Conservation (phyloP, 2,888 invertebrate genomes). For the Podotricha telesiphe region DNA sequence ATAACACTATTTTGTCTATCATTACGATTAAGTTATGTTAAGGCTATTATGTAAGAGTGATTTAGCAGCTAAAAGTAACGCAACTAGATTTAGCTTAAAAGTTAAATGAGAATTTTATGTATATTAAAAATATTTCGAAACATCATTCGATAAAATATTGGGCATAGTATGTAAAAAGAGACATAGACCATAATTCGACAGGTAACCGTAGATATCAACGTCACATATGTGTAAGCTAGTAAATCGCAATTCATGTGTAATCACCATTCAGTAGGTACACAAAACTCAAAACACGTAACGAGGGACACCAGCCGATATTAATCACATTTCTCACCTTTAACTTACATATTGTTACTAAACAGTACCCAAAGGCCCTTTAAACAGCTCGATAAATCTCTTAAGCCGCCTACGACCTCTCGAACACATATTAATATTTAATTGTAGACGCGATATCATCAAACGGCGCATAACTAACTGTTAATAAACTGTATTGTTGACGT, state of each 20-base stretch:
- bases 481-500: slow-evolving; percentile 82
- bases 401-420: slow-evolving; percentile 68
- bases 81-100: too few species aligned
- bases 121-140: too few species aligned
- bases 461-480: slow-evolving; percentile 77
- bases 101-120: too few species aligned
- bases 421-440: slow-evolving; percentile 81
- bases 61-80: too few species aligned
- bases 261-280: slow-evolving; percentile 15
- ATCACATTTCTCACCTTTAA: slow-evolving; percentile 59
- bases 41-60: too few species aligned
- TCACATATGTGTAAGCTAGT: too few species aligned
- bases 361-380: slow-evolving; percentile 52
- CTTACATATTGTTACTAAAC: slow-evolving; percentile 60
- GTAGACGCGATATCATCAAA: slow-evolving; percentile 80
- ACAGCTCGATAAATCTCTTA: slow-evolving; percentile 63
- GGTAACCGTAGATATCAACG: too few species aligned
- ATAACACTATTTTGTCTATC: too few species aligned
- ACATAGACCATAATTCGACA: too few species aligned
- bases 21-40: too few species aligned
- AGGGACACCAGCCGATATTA: slow-evolving; percentile 42
- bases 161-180: too few species aligned
- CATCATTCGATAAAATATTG: too few species aligned
- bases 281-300: slow-evolving; percentile 32
- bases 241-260: background rate